Percentiles rank a stretch among this genome's conserved stretches.
Conservation (phyloP, 2,797 vertebrate species). For the Manis pentadactyla region DNA sequence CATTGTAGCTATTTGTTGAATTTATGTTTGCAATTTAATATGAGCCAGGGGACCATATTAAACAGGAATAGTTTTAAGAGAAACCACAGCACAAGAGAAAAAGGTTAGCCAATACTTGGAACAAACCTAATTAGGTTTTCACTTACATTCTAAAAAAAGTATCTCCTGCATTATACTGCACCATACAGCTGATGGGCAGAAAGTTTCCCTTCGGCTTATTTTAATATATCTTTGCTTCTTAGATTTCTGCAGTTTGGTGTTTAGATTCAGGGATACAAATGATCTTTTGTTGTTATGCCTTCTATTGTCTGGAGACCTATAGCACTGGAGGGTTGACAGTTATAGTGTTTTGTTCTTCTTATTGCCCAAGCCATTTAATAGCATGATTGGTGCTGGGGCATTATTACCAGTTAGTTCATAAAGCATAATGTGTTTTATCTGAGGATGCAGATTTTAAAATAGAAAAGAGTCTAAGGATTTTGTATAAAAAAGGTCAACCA, state of each 20-base stretch:
- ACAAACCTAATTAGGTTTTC: not conserved
- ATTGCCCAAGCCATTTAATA: constrained; percentile 62
- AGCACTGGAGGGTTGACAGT: constrained; percentile 69
- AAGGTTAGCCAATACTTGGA: not conserved
- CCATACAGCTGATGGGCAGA: not conserved
- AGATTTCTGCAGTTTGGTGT: not conserved
- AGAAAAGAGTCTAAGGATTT: not conserved
- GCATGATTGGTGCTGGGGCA: constrained; percentile 56
- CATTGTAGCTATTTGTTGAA: not conserved
- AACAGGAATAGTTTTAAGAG: not conserved
- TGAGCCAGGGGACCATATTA: not conserved
- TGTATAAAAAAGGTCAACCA: not conserved
- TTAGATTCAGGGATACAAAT: constrained; percentile 50
- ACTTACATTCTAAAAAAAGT: not conserved
- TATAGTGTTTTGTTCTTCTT: constrained; percentile 71
- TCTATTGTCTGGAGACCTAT: constrained; percentile 24
- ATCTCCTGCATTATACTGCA: not conserved
- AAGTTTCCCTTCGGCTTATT: not conserved
- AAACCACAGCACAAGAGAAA: not conserved
- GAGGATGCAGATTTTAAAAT: constrained; percentile 58
- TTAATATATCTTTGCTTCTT: not conserved
- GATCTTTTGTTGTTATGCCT: not conserved
- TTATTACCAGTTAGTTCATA: constrained; percentile 70
- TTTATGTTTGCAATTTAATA: not conserved
- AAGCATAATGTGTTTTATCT: constrained; percentile 69